These are phyloP conservation scores for Mythimna albipuncta DNA, from an alignment of 2,888 invertebrate species.

Conservation along the genomic window DNA sequence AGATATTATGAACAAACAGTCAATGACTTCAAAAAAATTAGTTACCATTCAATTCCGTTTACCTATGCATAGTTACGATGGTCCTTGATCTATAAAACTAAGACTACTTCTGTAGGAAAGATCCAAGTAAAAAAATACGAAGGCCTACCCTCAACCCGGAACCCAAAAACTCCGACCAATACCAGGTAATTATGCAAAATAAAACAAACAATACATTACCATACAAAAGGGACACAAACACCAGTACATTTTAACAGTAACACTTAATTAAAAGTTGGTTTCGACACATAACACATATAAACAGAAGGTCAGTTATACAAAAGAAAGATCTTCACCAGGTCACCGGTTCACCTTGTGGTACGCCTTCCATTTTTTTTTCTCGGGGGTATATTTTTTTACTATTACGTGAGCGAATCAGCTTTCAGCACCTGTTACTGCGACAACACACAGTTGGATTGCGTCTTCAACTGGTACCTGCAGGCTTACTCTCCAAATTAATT, in stretches of 20 bases:
- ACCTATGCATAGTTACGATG: not conserved
- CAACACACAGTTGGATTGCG: too few relatives aligned
- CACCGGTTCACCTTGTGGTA: too few relatives aligned
- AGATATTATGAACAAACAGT: too few relatives aligned
- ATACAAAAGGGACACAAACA: conserved; percentile 48
- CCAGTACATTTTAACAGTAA: conserved; percentile 40
- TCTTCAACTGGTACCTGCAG: too few relatives aligned
- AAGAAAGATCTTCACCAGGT: not conserved
- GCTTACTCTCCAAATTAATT: too few relatives aligned
- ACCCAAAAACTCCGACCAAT: conserved; percentile 18
- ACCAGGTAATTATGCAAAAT: conserved; percentile 36
- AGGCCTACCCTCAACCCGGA: not conserved
- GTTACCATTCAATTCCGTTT: too few relatives aligned
- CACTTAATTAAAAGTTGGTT: conserved; percentile 48
- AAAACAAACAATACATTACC: conserved; percentile 47
- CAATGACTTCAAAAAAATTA: too few relatives aligned
- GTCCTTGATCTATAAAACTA: not conserved
- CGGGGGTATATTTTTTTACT: too few relatives aligned
- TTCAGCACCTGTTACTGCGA: too few relatives aligned
- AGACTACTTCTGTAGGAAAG: not conserved
- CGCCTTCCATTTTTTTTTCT: too few relatives aligned
- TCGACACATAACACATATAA: not conserved
- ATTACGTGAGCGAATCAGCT: too few relatives aligned
- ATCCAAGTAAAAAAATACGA: not conserved
- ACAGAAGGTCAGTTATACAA: conserved; percentile 3